Base-by-base conservation (phyloP, 64 coral and sea anemone genomes). In the Acropora yongei region DNA sequence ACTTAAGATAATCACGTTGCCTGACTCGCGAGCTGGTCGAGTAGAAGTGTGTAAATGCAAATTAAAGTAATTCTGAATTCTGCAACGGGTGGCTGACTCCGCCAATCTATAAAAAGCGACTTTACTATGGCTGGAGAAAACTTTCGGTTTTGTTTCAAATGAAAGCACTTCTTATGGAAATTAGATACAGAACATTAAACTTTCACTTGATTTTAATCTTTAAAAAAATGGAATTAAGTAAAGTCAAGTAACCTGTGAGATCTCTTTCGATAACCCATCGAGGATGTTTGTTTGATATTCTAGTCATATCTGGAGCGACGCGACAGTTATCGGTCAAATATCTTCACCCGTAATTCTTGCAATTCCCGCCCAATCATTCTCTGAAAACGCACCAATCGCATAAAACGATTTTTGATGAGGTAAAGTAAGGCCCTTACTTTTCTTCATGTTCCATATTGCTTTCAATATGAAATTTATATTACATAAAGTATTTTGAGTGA, bases 41-140 rank as follows among this genome's bases (percentile, higher is more conserved):
- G 8, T 76, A 44, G 6, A 71, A 71, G 47, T 16, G 61, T 20
- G 82, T 6, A 69, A 85, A 85, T 85, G 82, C 82, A 85, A 85
- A 85, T 85, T 85, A 40, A 41, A 18, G 20, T 81, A 81, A 81
- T 81, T 81, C 53, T 63, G 51, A 57, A 41, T 16, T 30, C 19
- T 8, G 6, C 42, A 57, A 81, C 79, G 79, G 79, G 51, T 61
- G 79, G 39, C 8, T 81, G 79, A 18, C 53, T 60, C 51, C 20
- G 19, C 8, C 53, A 60, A 13, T 80, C 68, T 43, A 41, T 41
- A 58, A 55, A 55, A 55, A 7, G 10, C 51, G 10, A 55, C 51
- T 55, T 55, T 7, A 12, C 8, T 41, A 1, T 6, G 0, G 42
- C 2, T 41, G 49, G 61, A 30, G 7, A 53, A 81, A 58, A 11